phyloP scores from a whole-genome alignment of 2,797 vertebrate genomes.

The Neomorphus geoffroyi region DNA sequence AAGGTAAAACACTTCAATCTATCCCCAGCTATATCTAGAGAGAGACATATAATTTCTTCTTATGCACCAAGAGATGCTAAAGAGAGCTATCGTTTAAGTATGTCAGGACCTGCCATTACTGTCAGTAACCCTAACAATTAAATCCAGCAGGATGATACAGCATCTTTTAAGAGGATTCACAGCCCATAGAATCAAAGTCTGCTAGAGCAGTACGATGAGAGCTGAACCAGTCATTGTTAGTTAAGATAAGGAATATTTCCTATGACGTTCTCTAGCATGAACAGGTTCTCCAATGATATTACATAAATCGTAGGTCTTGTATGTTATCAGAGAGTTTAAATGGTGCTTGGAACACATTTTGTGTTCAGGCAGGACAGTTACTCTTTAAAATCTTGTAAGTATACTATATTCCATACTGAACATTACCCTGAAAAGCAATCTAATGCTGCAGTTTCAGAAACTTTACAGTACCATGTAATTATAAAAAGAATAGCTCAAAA shows the following conservation, averaged over 20 bases:
- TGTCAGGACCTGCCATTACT: not conserved
- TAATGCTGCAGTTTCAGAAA: not conserved
- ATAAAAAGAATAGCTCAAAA: not conserved
- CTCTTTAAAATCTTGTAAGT: not conserved
- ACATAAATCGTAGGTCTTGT: not conserved
- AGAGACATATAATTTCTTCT: not conserved
- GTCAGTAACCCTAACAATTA: not conserved
- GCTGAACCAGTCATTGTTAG: not conserved
- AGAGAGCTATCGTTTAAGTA: not conserved
- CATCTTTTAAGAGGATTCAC: not conserved
- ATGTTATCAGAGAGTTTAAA: not conserved
- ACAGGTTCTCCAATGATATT: not conserved
- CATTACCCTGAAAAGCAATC: not conserved
- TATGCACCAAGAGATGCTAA: not conserved
- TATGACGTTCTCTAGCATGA: not conserved
- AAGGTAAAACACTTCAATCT: not conserved
- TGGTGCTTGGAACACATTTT: not conserved
- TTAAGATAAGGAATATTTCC: not conserved
- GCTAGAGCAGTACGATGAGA: not conserved
- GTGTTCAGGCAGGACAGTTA: not conserved
- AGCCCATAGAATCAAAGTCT: not conserved
- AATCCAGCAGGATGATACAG: not conserved
- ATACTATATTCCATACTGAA: not conserved
- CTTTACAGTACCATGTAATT: not conserved
- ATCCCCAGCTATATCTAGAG: not conserved